Conservation (phyloP, 2,888 invertebrate species). For the Himalopsyche kuldschensis region DNA sequence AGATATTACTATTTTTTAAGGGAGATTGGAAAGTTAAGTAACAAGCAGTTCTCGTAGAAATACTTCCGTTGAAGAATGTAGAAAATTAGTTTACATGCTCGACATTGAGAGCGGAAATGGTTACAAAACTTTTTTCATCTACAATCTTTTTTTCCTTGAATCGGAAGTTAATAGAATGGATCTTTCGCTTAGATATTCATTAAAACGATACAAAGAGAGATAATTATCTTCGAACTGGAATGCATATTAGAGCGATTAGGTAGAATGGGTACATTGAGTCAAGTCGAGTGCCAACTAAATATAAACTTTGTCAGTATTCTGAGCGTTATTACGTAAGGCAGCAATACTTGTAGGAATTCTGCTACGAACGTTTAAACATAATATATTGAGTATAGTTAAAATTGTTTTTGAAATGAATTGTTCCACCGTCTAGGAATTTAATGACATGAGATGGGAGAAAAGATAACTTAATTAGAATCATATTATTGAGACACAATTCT, state of each 20-base stretch:
- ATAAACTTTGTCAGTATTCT: background rate
- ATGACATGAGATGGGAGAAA: no score
- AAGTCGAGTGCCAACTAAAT: background rate
- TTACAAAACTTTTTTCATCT: no score
- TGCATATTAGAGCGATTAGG: constrained; percentile 15
- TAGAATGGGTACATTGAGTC: background rate
- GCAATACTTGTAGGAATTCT: background rate
- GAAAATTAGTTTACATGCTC: no score
- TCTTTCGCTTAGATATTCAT: background rate
- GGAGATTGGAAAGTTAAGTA: no score
- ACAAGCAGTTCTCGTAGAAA: no score
- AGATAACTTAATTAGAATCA: no score
- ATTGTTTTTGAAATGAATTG: background rate
- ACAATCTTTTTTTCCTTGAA: background rate
- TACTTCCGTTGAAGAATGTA: no score
- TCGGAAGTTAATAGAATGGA: background rate
- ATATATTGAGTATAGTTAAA: background rate
- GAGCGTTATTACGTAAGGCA: background rate
- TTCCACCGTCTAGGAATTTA: background rate
- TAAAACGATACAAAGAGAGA: background rate
- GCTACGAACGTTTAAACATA: background rate
- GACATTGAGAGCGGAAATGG: no score
- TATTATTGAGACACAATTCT: no score
- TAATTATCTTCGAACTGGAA: constrained; percentile 16
- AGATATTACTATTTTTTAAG: no score